These are phyloP conservation scores for Xestobium rufovillosum DNA, from an alignment of 2,888 invertebrate genomes.

Conservation along the genomic window DNA sequence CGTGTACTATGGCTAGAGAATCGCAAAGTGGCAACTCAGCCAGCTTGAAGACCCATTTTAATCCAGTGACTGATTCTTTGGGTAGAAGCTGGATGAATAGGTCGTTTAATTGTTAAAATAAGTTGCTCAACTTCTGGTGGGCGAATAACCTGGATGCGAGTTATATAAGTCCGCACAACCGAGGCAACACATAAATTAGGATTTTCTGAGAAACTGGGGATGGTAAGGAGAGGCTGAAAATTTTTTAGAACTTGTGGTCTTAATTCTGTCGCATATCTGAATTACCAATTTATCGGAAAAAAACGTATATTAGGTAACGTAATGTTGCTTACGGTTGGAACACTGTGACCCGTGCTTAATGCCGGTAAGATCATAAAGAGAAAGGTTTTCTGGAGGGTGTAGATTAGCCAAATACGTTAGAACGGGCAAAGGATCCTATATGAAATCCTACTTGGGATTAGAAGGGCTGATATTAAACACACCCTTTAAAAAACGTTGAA, in stretches of 20 bases:
- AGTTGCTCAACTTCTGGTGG: too few species aligned
- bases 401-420: too few species aligned
- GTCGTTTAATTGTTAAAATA: slow-evolving; percentile 18
- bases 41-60: slow-evolving; percentile 14
- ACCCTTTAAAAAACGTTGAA: too few species aligned
- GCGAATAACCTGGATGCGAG: too few species aligned
- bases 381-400: slow-evolving; percentile 8
- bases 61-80: slow-evolving; percentile 19
- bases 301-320: too few species aligned
- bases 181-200: slow-evolving; percentile 16
- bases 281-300: too few species aligned
- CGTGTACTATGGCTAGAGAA: slow-evolving; percentile 15
- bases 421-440: too few species aligned
- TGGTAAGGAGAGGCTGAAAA: too few species aligned
- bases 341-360: slow-evolving; percentile 9
- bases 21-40: slow-evolving; percentile 12
- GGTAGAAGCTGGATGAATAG: slow-evolving; percentile 13
- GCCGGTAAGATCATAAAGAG: slow-evolving; percentile 9
- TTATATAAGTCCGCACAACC: slow-evolving; percentile 10
- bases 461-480: too few species aligned
- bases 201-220: slow-evolving; percentile 9
- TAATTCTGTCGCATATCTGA: too few species aligned
- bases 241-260: too few species aligned
- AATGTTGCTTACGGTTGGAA: slow-evolving; percentile 7
- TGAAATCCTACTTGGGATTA: too few species aligned